phyloP scores from a whole-genome alignment of 92 coral and sea anemone species.

The Bergia puertoricense region DNA sequence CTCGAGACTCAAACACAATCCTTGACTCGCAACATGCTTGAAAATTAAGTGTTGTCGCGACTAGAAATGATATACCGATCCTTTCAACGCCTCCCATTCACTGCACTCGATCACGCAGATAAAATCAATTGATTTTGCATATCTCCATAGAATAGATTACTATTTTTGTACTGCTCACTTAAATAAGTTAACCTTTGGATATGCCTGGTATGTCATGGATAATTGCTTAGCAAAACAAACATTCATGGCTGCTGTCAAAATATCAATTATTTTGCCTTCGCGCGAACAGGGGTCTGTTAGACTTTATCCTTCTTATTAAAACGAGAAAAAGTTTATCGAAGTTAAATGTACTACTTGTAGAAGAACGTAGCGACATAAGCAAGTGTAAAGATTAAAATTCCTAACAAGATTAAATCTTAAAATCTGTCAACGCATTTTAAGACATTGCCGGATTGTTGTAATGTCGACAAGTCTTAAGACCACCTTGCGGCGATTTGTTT shows the following conservation, averaged over 20 bases:
- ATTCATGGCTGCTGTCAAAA: background rate
- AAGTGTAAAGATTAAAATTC: background rate
- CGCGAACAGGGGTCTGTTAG: background rate
- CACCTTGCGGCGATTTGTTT: background rate
- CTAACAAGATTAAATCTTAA: slow-evolving; percentile 32
- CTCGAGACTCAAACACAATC: background rate
- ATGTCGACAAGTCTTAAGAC: background rate
- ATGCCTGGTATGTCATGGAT: slow-evolving; percentile 13
- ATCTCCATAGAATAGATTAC: slow-evolving; percentile 1
- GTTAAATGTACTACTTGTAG: background rate
- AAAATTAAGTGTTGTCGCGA: background rate
- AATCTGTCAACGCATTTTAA: slow-evolving; percentile 22
- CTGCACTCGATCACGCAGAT: slow-evolving; percentile 23
- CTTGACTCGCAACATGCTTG: background rate
- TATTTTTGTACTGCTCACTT: background rate
- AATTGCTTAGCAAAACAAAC: slow-evolving; percentile 8
- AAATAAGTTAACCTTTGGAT: slow-evolving; percentile 2
- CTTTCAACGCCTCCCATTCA: slow-evolving; percentile 28
- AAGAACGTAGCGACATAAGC: background rate
- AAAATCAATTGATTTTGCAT: slow-evolving; percentile 1
- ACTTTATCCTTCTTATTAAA: background rate
- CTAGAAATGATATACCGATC: background rate
- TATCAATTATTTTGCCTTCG: background rate
- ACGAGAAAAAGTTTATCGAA: background rate
- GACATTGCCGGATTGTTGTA: background rate